Evolutionary conservation across 1,140 invertebrate genomes (phyloP).

Genomic region (Lepidurus packardi): DNA sequence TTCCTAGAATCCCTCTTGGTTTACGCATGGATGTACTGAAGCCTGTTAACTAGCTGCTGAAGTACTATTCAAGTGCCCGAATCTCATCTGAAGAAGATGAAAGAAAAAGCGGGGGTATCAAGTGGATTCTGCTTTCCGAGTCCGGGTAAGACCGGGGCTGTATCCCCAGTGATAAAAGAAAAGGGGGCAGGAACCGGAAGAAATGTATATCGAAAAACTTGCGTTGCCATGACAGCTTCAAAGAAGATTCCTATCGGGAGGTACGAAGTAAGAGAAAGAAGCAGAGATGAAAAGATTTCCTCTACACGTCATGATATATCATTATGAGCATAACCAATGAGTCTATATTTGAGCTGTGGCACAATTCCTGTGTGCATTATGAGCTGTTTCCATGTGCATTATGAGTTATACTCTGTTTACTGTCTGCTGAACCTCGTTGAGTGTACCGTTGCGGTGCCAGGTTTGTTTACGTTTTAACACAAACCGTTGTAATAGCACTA

Average conservation of each 20-base stretch:
- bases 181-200: not conserved
- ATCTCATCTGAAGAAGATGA: not conserved
- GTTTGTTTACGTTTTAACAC: not conserved
- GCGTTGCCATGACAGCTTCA: slow-evolving; percentile 1
- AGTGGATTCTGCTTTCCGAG: not conserved
- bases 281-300: not conserved
- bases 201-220: not conserved
- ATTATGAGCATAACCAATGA: not conserved
- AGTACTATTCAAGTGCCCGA: not conserved
- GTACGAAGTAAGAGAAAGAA: not conserved
- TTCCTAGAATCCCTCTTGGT: not conserved
- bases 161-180: not conserved
- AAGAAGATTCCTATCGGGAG: not conserved
- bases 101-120: not conserved
- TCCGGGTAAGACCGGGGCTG: too few species aligned
- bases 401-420: too few species aligned
- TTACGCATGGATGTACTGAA: not conserved
- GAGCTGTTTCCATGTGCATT: too few species aligned
- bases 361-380: not conserved
- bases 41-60: not conserved
- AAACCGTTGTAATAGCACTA: not conserved
- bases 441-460: not conserved
- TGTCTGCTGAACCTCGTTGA: too few species aligned
- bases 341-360: not conserved
- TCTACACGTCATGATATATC: not conserved